Evolutionary conservation across 2,113 vertebrate species (phyloP), one percentile per base, ranked within the genome.

Genomic region (Daboia siamensis): DNA sequence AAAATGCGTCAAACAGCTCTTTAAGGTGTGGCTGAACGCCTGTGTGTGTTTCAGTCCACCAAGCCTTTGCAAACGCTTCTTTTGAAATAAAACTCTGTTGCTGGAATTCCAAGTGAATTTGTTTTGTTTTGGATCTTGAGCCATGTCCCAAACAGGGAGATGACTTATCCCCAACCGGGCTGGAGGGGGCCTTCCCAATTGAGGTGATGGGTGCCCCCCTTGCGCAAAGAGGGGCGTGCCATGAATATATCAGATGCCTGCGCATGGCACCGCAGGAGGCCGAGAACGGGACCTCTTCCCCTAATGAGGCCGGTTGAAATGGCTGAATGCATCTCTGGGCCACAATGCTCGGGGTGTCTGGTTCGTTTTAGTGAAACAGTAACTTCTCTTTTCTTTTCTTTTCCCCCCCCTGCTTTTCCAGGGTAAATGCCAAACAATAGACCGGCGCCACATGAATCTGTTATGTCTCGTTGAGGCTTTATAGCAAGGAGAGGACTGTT

Each of bases 371-470:
- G 95, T 95, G 95, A 97, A 98, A 97, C 95, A 97, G 95, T 97
- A 97, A 95, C 96, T 95, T 96, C 95, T 97, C 94, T 96, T 94
- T n/a, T 46, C 8, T 20, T 3, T 15, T 13, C 26, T 1, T 1
- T 3, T 23, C 2, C n/a, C 57, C 7, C 1, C 59, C 59, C 61
- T 4, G 95, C 93, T 97, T 97, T 97, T 96, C 94, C 95, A 97
- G 96, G 96, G 97, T 97, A 98, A 97, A 97, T 94, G 96, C 95
- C 95, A 95, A 95, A 98, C 97, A 98, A 98, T 97, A 95, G 97
- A 94, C 94, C 94, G 96, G 97, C 95, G 91, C 98, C 97, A 95
- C 98, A 98, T 98, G 98, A 98, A 98, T 98, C 98, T 97, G 98
- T 98, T 98, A 97, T 97, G 97, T 97, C 96, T 97, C 96, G 94